phyloP scores from a whole-genome alignment of 2,888 invertebrate species.

The Penaeus monodon region DNA sequence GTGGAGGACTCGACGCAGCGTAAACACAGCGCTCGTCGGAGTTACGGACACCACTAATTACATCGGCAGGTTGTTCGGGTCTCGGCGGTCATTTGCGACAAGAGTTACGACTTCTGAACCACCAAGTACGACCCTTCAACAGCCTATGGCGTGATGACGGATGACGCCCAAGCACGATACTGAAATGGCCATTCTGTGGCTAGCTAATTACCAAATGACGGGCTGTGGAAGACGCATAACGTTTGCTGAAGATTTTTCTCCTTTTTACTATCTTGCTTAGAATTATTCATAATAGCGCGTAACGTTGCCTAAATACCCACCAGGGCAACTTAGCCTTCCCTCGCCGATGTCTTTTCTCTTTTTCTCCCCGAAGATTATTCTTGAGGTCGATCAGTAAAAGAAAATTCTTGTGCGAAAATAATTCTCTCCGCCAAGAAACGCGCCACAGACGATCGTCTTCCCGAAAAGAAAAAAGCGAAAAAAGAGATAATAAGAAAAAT shows the following conservation, averaged over 20 bases:
- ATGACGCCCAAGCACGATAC: slow-evolving; percentile 36
- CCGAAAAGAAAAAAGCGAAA: not conserved
- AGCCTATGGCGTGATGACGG: slow-evolving; percentile 37
- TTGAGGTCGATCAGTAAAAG: not conserved
- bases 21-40: slow-evolving; percentile 5
- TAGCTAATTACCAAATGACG: slow-evolving; percentile 46
- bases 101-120: slow-evolving; percentile 21
- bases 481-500: not conserved
- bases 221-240: slow-evolving; percentile 16
- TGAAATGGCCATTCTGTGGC: slow-evolving; percentile 40
- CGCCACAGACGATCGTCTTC: no score
- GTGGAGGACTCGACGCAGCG: no score
- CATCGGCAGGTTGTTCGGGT: not conserved
- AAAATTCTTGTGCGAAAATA: not conserved
- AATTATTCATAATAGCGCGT: not conserved
- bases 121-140: slow-evolving; percentile 11
- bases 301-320: no score
- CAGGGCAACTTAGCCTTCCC: not conserved
- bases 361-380: not conserved
- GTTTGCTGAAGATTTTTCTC: not conserved
- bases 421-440: not conserved
- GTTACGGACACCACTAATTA: slow-evolving; percentile 20
- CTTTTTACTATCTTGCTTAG: not conserved
- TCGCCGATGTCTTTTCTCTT: not conserved
- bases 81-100: slow-evolving; percentile 14